Evolutionary conservation across 2,797 vertebrate species (phyloP).

Genomic region (Gobionotothen gibberifrons): DNA sequence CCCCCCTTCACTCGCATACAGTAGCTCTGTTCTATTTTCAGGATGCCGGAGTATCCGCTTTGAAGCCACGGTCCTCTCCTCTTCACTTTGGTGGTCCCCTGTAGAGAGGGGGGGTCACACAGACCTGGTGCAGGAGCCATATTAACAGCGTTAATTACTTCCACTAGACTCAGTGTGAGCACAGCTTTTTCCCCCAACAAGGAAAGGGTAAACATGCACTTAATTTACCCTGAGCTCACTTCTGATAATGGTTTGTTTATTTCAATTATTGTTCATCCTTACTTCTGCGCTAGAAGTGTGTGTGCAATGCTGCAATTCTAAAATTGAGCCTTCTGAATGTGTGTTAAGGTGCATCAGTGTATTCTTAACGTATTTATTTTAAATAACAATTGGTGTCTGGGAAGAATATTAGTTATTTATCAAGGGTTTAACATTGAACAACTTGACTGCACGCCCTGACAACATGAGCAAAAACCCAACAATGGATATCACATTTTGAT

Average conservation of each 20-base stretch:
- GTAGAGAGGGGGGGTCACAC: slow-evolving; percentile 67
- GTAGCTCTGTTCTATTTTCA: slow-evolving; percentile 76
- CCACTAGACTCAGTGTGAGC: slow-evolving; percentile 34
- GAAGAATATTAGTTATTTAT: background rate
- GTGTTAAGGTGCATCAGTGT: background rate
- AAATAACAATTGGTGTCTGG: background rate
- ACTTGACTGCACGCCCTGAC: background rate
- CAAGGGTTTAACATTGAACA: background rate
- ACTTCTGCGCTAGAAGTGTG: background rate
- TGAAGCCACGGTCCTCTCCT: slow-evolving; percentile 65
- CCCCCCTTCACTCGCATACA: slow-evolving; percentile 52
- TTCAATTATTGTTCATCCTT: background rate
- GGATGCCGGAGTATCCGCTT: slow-evolving; percentile 54
- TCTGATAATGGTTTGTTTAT: background rate
- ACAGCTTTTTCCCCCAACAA: slow-evolving; percentile 33
- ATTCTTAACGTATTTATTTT: background rate
- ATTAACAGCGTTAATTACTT: slow-evolving; percentile 67
- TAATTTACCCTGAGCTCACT: background rate
- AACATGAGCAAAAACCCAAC: background rate
- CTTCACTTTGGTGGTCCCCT: slow-evolving; percentile 46
- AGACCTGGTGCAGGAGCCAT: slow-evolving; percentile 58
- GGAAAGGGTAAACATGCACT: slow-evolving; percentile 43
- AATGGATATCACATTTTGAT: background rate
- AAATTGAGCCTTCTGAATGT: background rate
- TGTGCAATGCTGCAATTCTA: slow-evolving; percentile 3